These are phyloP conservation scores for Myanophis thanlyinensis DNA, from an alignment of 2,113 vertebrate genomes.

Conservation along the genomic window DNA sequence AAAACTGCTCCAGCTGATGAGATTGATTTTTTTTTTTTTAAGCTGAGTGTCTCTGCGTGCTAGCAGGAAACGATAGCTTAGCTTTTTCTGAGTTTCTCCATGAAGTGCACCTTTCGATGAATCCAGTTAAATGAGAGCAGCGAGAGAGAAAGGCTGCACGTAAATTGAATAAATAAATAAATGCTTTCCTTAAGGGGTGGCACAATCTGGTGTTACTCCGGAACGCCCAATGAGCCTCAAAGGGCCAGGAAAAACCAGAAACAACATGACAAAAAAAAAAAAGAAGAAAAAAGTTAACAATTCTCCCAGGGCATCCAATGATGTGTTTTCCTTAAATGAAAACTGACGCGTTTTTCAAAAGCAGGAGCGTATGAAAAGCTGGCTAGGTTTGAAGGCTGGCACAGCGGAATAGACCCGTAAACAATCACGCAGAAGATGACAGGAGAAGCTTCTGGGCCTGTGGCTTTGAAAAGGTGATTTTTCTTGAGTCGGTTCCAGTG, in stretches of 20 bases:
- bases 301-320: background rate
- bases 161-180: background rate
- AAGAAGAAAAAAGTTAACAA: background rate
- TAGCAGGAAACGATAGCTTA: background rate
- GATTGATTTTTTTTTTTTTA: too few species aligned
- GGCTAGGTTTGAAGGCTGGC: background rate
- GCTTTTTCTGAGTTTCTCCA: background rate
- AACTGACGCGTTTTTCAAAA: slow-evolving; percentile 7
- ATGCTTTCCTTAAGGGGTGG: background rate
- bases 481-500: background rate
- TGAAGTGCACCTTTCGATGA: background rate
- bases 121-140: background rate
- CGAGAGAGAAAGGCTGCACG: background rate
- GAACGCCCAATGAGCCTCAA: background rate
- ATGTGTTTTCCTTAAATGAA: slow-evolving; percentile 13
- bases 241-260: background rate
- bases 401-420: background rate
- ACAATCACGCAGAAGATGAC: background rate
- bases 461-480: slow-evolving; percentile 1
- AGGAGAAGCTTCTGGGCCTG: background rate
- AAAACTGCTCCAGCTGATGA: background rate
- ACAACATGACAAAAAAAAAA: background rate
- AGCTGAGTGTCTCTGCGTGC: background rate
- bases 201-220: background rate
- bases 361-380: background rate